phyloP scores from a whole-genome alignment of 1,140 invertebrate species.

The Halesus radiatus region DNA sequence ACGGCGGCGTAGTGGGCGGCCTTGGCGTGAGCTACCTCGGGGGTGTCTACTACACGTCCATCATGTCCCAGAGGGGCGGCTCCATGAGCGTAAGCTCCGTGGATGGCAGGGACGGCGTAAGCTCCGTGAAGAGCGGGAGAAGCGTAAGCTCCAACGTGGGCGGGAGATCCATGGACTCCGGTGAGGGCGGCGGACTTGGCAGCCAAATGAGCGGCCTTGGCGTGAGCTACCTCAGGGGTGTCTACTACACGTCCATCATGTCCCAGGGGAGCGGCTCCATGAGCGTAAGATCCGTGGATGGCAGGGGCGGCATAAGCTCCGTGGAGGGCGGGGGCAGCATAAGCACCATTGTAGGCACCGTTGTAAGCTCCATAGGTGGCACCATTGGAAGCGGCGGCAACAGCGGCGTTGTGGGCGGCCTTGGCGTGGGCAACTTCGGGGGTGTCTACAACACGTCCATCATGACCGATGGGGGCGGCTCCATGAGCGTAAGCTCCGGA shows the following conservation, averaged over 20 bases:
- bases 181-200: too few relatives aligned
- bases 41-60: constrained; percentile 52
- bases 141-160: constrained; percentile 53
- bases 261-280: constrained; percentile 49
- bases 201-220: constrained; percentile 61
- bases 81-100: constrained; percentile 44
- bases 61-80: constrained; percentile 54
- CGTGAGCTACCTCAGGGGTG: constrained; percentile 66
- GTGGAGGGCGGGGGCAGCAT: too few relatives aligned
- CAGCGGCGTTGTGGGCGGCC: constrained; percentile 57
- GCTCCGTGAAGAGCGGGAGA: constrained; percentile 50
- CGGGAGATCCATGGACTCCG: constrained; percentile 34
- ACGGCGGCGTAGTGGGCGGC: constrained; percentile 49
- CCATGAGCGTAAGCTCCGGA: constrained; percentile 24
- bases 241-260: constrained; percentile 61
- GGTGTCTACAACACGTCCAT: constrained; percentile 60
- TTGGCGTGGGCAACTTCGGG: constrained; percentile 59
- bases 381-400: not conserved
- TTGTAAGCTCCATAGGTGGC: too few relatives aligned
- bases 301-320: too few relatives aligned
- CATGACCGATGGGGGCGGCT: constrained; percentile 44
- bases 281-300: constrained; percentile 51
- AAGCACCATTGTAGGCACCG: too few relatives aligned
- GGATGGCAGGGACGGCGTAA: too few relatives aligned
- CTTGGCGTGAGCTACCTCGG: constrained; percentile 53